phyloP scores from a whole-genome alignment of 1,140 invertebrate species.

The Aphelinus atriplicis region DNA sequence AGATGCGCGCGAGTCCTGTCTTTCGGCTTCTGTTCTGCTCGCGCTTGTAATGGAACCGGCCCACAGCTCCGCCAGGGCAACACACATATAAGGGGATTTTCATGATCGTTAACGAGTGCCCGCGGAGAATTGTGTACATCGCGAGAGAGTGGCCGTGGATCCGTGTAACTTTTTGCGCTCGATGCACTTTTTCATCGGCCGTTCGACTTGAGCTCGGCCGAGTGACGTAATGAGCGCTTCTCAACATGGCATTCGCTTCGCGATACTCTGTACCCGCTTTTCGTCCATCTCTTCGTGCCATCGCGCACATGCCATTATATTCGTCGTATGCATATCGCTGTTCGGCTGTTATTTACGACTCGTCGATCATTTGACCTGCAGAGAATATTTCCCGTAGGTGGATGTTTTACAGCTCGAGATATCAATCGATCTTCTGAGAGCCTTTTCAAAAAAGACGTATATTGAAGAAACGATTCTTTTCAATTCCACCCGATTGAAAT shows the following conservation, averaged over 20 bases:
- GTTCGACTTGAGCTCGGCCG: not conserved
- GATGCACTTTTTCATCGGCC: not conserved
- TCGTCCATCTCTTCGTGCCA: too few species aligned
- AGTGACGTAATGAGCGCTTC: conserved; percentile 8
- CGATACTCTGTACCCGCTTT: too few species aligned
- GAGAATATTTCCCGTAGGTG: too few species aligned
- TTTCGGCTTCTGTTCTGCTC: not conserved
- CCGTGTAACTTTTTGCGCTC: conserved; percentile 9
- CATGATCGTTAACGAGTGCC: conserved; percentile 33
- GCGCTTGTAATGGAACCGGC: conserved; percentile 25
- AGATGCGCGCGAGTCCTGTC: conserved; percentile 28
- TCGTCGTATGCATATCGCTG: too few species aligned
- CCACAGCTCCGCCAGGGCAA: not conserved
- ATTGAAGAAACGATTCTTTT: too few species aligned
- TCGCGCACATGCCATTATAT: too few species aligned
- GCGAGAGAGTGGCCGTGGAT: not conserved
- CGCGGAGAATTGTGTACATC: conserved; percentile 8
- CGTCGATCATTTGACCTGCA: too few species aligned
- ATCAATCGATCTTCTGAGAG: too few species aligned
- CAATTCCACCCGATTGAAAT: too few species aligned
- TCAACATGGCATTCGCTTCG: not conserved
- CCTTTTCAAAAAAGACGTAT: too few species aligned
- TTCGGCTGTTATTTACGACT: too few species aligned
- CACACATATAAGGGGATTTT: conserved; percentile 30
- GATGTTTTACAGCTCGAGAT: too few species aligned